Evolutionary conservation across 2,888 invertebrate genomes (phyloP).

Genomic region (Mylabris sibirica): DNA sequence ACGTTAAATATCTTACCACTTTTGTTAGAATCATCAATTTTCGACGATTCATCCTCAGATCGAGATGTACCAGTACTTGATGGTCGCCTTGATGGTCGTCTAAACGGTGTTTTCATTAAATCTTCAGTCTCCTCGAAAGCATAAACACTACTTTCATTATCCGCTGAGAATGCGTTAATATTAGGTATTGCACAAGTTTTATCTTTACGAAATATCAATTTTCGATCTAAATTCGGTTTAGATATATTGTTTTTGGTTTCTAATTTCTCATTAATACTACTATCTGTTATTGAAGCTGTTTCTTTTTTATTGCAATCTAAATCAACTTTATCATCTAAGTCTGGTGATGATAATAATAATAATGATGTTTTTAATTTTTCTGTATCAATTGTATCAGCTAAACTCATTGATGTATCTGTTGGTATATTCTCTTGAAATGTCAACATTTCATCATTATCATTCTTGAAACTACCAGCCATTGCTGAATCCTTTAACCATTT

Average conservation of each 20-base stretch:
- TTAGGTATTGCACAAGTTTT: conserved; percentile 60
- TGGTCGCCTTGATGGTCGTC: conserved; percentile 62
- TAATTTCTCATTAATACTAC: conserved; percentile 18
- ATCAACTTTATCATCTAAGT: conserved; percentile 21
- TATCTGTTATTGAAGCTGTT: conserved; percentile 33
- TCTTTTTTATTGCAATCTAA: conserved; percentile 25
- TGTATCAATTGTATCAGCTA: conserved; percentile 41
- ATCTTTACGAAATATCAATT: conserved; percentile 66
- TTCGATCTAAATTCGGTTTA: conserved; percentile 58
- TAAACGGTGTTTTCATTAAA: conserved; percentile 66
- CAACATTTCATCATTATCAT: conserved; percentile 55
- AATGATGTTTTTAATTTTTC: conserved; percentile 43
- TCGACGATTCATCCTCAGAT: conserved; percentile 61
- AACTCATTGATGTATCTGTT: conserved; percentile 49
- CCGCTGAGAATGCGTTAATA: conserved; percentile 70
- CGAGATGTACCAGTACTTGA: conserved; percentile 61
- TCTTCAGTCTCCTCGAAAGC: conserved; percentile 74
- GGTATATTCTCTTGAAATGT: conserved; percentile 57
- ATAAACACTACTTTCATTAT: conserved; percentile 75
- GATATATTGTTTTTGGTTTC: conserved; percentile 16
- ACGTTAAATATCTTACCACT: too few relatives aligned
- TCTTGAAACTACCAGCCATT: conserved; percentile 56
- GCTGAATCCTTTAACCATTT: conserved; percentile 67
- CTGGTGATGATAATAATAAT: conserved; percentile 35
- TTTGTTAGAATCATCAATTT: conserved; percentile 52